Base-by-base conservation (phyloP, 2,888 invertebrate genomes). In the Drosophila incognita region DNA sequence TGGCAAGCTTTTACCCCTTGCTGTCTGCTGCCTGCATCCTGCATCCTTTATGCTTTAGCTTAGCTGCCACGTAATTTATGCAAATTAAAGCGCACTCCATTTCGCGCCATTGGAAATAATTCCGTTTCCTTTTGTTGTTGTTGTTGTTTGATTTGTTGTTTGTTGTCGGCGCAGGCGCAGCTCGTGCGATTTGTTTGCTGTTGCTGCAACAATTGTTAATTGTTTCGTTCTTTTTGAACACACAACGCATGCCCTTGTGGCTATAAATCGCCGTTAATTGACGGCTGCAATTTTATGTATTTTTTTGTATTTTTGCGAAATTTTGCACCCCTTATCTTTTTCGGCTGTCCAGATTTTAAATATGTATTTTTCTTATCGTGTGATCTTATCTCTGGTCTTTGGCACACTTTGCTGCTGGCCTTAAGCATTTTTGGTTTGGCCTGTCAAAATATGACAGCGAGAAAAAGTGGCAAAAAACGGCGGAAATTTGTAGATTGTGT, bases 61-160 rank as follows among this genome's bases (percentile, higher is more conserved):
- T 48, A 38, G 64, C 59, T 57, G 35, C 31, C 59, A 21, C 56
- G 74, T 89, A 87, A 90, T 89, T 90, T 87, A 87, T 87, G 87
- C 81, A 87, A 87, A 87, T 90, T 89, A 88, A 88, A 88, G 87
- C 86, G 79, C 86, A 87, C 89, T 90, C 80, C 86, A 86, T 86
- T 88, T 79, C 85, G 85, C 85, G 85, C 89, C 89, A 89, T 81
- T 49, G 64, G 35, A 74, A 79, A 82, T 74, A 76, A 68, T 80
- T 79, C 65, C 71, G 79, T 74, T 73, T 71, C 31, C 40, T 62
- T 71, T 40, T 66, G 40, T 54, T 54, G 51, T 51, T 64, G 54
- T 46, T 71, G 72, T 72, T 84, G 82, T 85, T 27, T 86, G 86
- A 81, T 89, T 65, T 66, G 64, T 69, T 80, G 76, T 84, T 74